Conservation (phyloP, 2,888 invertebrate genomes). For the Clunio marinus region DNA sequence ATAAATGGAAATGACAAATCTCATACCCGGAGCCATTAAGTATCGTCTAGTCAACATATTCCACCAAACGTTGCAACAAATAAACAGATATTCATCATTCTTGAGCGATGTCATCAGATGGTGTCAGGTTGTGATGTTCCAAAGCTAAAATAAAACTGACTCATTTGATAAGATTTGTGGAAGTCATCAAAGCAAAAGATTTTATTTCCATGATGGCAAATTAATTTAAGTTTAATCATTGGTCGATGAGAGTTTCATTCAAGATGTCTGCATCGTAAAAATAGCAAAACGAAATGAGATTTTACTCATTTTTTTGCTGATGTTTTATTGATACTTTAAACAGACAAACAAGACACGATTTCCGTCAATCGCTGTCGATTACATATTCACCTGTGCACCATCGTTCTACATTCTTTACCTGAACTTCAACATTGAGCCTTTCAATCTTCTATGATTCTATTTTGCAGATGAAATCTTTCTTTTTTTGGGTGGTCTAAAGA, state of each 20-base stretch:
- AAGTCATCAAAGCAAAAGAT: not conserved
- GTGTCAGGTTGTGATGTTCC: not conserved
- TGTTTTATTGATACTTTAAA: not conserved
- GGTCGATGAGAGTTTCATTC: too few relatives aligned
- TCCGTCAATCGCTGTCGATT: not conserved
- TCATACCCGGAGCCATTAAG: constrained; percentile 22
- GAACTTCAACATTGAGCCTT: not conserved
- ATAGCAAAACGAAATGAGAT: too few relatives aligned
- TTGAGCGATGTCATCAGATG: not conserved
- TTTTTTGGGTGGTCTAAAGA: constrained; percentile 16
- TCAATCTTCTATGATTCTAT: not conserved
- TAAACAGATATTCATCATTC: constrained; percentile 29
- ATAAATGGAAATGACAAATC: constrained; percentile 38
- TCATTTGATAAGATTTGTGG: constrained; percentile 6
- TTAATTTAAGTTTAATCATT: too few relatives aligned
- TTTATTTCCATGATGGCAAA: too few relatives aligned
- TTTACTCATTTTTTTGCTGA: too few relatives aligned
- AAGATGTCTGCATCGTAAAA: constrained; percentile 9
- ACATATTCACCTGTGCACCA: constrained; percentile 6
- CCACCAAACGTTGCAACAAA: constrained; percentile 15
- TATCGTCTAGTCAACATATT: not conserved
- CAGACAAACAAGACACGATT: constrained; percentile 9
- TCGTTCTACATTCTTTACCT: constrained; percentile 2
- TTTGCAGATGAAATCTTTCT: constrained; percentile 8
- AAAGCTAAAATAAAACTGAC: too few relatives aligned